phyloP scores from a whole-genome alignment of 2,797 vertebrate genomes.

The Macropodus opercularis region DNA sequence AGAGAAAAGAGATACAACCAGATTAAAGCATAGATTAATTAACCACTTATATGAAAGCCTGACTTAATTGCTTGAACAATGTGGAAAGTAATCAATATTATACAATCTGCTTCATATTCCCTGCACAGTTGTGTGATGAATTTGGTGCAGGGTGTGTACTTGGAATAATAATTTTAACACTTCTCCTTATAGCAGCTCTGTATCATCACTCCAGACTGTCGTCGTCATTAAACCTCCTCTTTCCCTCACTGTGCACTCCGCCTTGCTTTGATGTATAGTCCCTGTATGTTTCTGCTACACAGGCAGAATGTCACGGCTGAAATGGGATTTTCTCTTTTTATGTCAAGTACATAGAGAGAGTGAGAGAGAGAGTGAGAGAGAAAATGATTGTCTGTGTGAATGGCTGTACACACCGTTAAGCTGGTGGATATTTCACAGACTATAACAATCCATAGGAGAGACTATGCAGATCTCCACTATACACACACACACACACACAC shows the following conservation, averaged over 20 bases:
- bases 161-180: slow-evolving; percentile 55
- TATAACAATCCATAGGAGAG: slow-evolving; percentile 59
- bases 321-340: slow-evolving; percentile 77
- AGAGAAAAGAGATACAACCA: slow-evolving; percentile 32
- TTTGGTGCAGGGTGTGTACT: slow-evolving; percentile 46
- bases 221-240: slow-evolving; percentile 57
- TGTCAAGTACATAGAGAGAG: slow-evolving; percentile 46
- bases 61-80: slow-evolving; percentile 30
- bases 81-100: slow-evolving; percentile 32
- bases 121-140: slow-evolving; percentile 41
- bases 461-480: slow-evolving; percentile 48
- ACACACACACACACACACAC: too few species aligned
- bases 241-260: slow-evolving; percentile 59
- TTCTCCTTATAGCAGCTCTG: slow-evolving; percentile 51
- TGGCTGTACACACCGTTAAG: slow-evolving; percentile 63
- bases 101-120: slow-evolving; percentile 44
- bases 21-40: slow-evolving; percentile 25
- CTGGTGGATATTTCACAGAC: slow-evolving; percentile 62
- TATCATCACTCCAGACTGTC: slow-evolving; percentile 55
- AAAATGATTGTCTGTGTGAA: slow-evolving; percentile 61
- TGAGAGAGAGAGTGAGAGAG: slow-evolving; percentile 25
- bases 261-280: slow-evolving; percentile 74
- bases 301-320: slow-evolving; percentile 75
- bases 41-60: slow-evolving; percentile 21
- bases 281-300: slow-evolving; percentile 75